Conservation (phyloP, 2,888 invertebrate species). For the Hypomecis atomaria region DNA sequence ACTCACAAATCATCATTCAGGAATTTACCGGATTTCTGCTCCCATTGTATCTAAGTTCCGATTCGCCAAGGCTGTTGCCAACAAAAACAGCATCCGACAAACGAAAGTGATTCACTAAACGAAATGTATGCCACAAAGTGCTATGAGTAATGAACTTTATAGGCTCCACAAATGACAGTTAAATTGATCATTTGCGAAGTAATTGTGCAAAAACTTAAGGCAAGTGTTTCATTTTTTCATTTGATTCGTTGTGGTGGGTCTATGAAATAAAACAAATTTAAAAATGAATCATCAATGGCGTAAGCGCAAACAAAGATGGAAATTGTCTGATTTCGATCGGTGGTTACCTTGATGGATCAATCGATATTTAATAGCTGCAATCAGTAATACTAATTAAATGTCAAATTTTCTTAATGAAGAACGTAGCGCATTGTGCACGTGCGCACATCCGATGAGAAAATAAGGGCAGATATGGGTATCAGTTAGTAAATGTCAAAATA, state of each 20-base stretch:
- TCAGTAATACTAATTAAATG: conserved; percentile 10
- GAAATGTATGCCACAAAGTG: conserved; percentile 44
- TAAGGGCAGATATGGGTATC: conserved; percentile 1
- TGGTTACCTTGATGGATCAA: conserved; percentile 11
- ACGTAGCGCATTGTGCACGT: not conserved
- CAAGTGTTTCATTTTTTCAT: conserved; percentile 3
- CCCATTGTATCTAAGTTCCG: conserved; percentile 50
- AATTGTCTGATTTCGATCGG: not conserved
- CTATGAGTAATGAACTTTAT: conserved; percentile 38
- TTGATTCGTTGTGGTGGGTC: conserved; percentile 8
- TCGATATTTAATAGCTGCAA: conserved; percentile 21
- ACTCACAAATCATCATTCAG: conserved; percentile 35
- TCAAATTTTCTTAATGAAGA: conserved; percentile 1
- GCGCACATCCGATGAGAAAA: conserved; percentile 12
- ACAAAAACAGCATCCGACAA: conserved; percentile 44
- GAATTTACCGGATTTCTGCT: conserved; percentile 45
- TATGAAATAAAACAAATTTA: not conserved
- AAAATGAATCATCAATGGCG: conserved; percentile 9
- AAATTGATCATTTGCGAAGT: conserved; percentile 29
- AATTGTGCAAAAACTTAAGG: conserved; percentile 34
- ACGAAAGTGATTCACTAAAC: conserved; percentile 60
- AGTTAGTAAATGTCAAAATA: not conserved
- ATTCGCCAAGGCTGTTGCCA: conserved; percentile 42
- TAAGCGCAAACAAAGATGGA: conserved; percentile 1
- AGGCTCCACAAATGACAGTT: conserved; percentile 36